Conservation (phyloP, 2,888 invertebrate genomes). For the Acronicta aceris region DNA sequence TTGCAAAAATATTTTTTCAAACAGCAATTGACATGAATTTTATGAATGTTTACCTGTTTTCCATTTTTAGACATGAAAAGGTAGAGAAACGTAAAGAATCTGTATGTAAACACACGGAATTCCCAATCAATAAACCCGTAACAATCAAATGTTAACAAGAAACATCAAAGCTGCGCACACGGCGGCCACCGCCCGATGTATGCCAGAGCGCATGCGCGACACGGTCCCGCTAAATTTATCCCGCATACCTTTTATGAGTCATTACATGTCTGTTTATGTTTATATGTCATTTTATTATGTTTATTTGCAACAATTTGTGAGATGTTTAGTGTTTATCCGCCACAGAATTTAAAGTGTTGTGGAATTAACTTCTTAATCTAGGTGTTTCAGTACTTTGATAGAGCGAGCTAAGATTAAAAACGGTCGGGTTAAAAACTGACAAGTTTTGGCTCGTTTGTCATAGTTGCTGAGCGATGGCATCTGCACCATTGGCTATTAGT, state of each 20-base stretch:
- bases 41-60: too few species aligned
- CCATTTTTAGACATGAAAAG: too few species aligned
- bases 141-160: slow-evolving; percentile 46
- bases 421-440: too few species aligned
- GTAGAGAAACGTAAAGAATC: too few species aligned
- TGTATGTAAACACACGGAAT: not conserved
- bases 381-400: too few species aligned
- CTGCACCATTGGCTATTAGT: too few species aligned
- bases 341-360: slow-evolving; percentile 6
- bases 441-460: too few species aligned
- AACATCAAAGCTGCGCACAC: slow-evolving; percentile 49
- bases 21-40: too few species aligned
- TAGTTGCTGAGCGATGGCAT: too few species aligned
- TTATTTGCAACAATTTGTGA: slow-evolving; percentile 51
- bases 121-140: slow-evolving; percentile 28
- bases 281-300: slow-evolving; percentile 43
- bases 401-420: too few species aligned
- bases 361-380: not conserved
- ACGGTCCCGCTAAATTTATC: slow-evolving; percentile 48
- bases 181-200: slow-evolving; percentile 21
- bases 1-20: too few species aligned
- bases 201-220: slow-evolving; percentile 41
- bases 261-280: slow-evolving; percentile 45
- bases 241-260: slow-evolving; percentile 59
- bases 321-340: slow-evolving; percentile 7